A percentile compares a stretch with the other conserved stretches of the same genome.
Evolutionary conservation across 2,888 invertebrate species (phyloP).

Genomic region (Melanargia galathea): DNA sequence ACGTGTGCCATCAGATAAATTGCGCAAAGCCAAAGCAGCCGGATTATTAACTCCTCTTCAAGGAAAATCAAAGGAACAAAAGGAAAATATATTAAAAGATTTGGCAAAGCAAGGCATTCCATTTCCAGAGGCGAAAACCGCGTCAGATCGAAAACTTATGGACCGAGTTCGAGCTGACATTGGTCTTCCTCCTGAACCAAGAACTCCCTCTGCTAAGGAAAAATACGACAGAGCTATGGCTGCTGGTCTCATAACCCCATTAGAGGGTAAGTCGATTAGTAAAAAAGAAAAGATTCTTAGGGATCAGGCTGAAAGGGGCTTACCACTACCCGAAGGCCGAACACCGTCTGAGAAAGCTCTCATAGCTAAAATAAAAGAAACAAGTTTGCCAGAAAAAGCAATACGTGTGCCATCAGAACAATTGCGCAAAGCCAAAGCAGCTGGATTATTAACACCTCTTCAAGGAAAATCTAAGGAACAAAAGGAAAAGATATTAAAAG

Average conservation of each 20-base stretch:
- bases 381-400: constrained; percentile 27
- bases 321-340: constrained; percentile 42
- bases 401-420: constrained; percentile 8
- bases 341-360: constrained; percentile 44
- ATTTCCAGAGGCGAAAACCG: constrained; percentile 45
- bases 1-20: constrained; percentile 40
- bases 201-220: constrained; percentile 34
- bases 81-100: constrained; percentile 45
- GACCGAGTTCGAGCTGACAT: constrained; percentile 44
- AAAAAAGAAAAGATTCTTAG: constrained; percentile 45
- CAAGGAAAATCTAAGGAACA: constrained; percentile 44
- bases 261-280: constrained; percentile 33
- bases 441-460: constrained; percentile 47
- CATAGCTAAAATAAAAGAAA: constrained; percentile 37
- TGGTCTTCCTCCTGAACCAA: constrained; percentile 46
- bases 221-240: constrained; percentile 39
- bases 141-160: constrained; percentile 47
- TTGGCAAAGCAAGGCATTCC: constrained; percentile 45
- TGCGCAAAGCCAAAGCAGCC: constrained; percentile 38
- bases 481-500: constrained; percentile 47
- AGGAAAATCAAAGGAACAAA: constrained; percentile 44
- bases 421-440: constrained; percentile 39
- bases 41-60: constrained; percentile 42
- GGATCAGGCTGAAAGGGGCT: constrained; percentile 39
- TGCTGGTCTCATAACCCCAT: constrained; percentile 42